phyloP scores from a whole-genome alignment of 2,113 vertebrate species.

The Brienomyrus longianalis region DNA sequence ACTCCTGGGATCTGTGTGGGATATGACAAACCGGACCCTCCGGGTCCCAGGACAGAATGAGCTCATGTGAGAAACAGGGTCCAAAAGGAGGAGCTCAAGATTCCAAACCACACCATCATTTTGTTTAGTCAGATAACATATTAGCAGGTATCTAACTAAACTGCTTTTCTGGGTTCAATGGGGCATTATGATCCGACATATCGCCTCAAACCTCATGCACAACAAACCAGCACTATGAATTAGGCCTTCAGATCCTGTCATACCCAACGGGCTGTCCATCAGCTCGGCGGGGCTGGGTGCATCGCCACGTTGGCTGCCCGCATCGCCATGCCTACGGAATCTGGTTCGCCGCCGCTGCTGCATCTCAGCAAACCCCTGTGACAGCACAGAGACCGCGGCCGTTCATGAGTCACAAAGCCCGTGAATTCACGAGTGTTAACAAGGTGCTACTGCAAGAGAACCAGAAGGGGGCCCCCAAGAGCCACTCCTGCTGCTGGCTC shows the following conservation, averaged over 20 bases:
- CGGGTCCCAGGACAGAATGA: neutral
- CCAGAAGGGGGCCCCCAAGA: neutral
- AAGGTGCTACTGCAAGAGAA: neutral
- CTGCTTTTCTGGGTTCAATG: neutral
- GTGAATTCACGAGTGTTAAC: neutral
- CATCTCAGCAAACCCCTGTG: constrained; percentile 96
- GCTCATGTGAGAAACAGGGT: neutral
- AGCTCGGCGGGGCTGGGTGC: constrained; percentile 79
- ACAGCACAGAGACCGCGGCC: constrained; percentile 47
- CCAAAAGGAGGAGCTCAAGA: neutral
- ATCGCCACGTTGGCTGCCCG: constrained; percentile 62
- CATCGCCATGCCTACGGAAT: constrained; percentile 81
- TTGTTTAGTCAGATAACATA: neutral
- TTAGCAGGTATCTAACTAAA: neutral
- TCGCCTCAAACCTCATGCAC: neutral
- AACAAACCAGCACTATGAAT: neutral
- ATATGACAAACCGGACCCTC: neutral
- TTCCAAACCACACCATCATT: neutral
- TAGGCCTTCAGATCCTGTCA: neutral
- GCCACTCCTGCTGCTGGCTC: neutral
- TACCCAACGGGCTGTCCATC: constrained; percentile 76
- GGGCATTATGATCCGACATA: neutral
- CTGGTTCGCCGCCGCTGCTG: constrained; percentile 94
- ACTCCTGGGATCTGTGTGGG: constrained; percentile 71
- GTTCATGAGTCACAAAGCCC: neutral